Conservation (phyloP, 2,797 vertebrate genomes). For the Oreortyx pictus region DNA sequence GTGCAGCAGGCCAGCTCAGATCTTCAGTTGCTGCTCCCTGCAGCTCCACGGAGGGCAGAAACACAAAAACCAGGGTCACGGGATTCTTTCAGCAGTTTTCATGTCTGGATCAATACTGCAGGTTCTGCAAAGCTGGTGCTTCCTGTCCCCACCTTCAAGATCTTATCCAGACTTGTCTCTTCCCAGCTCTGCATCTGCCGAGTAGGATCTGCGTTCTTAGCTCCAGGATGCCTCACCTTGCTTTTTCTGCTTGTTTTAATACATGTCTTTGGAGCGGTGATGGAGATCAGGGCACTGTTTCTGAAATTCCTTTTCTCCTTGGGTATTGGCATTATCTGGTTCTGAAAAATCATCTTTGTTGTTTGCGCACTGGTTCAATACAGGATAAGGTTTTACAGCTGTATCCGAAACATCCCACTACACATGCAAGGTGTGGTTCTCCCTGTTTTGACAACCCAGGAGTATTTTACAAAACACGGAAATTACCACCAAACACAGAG, state of each 20-base stretch:
- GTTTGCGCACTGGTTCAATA: background rate
- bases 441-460: background rate
- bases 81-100: background rate
- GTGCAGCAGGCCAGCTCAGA: background rate
- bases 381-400: background rate
- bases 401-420: background rate
- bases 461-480: background rate
- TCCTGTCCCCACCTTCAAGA: background rate
- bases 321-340: background rate
- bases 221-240: accelerated
- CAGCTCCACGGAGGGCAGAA: background rate
- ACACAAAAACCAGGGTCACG: background rate
- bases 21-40: background rate
- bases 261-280: background rate
- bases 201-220: background rate
- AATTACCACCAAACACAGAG: background rate
- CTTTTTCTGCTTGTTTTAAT: background rate
- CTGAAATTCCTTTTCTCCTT: background rate
- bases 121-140: background rate
- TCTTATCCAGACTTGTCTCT: background rate
- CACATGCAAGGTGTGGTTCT: background rate
- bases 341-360: background rate
- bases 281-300: background rate
- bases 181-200: background rate
- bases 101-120: background rate